These are phyloP conservation scores for Indicator maculatus DNA, from an alignment of 2,113 vertebrate species.

Conservation along the genomic window DNA sequence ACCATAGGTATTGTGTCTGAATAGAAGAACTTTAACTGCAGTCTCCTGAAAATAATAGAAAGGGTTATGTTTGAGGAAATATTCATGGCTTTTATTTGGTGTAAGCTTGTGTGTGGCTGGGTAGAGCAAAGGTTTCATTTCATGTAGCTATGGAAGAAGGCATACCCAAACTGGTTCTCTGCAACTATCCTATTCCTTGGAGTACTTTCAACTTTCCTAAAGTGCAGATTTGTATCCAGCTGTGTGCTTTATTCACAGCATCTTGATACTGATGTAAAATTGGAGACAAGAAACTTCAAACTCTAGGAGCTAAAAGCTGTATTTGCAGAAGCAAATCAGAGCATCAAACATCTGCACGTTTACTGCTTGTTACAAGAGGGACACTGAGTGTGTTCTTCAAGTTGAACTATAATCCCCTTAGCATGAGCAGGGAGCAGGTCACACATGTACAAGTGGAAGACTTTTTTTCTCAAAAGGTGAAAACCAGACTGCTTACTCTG, in stretches of 20 bases:
- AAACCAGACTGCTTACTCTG: neutral
- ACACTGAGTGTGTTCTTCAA: neutral
- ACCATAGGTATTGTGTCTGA: neutral
- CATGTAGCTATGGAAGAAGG: neutral
- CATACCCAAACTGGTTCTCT: neutral
- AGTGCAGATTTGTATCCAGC: neutral
- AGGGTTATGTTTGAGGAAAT: neutral
- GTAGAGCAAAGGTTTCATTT: constrained; percentile 8
- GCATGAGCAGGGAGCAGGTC: neutral
- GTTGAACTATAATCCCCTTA: constrained; percentile 17
- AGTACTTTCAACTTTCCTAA: neutral
- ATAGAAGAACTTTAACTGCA: constrained; percentile 15
- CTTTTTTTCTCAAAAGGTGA: neutral
- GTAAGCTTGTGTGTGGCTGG: neutral
- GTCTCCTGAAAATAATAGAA: neutral
- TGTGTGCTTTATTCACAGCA: neutral
- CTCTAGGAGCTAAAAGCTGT: neutral
- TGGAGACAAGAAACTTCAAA: neutral
- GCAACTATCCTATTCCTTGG: neutral
- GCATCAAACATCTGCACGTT: neutral
- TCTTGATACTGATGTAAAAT: neutral
- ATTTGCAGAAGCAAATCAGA: constrained; percentile 4
- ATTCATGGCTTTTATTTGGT: neutral
- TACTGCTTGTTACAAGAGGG: neutral
- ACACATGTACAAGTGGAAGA: neutral